Evolutionary conservation across 2,888 invertebrate species (phyloP).

Genomic region (Cataglyphis livida): DNA sequence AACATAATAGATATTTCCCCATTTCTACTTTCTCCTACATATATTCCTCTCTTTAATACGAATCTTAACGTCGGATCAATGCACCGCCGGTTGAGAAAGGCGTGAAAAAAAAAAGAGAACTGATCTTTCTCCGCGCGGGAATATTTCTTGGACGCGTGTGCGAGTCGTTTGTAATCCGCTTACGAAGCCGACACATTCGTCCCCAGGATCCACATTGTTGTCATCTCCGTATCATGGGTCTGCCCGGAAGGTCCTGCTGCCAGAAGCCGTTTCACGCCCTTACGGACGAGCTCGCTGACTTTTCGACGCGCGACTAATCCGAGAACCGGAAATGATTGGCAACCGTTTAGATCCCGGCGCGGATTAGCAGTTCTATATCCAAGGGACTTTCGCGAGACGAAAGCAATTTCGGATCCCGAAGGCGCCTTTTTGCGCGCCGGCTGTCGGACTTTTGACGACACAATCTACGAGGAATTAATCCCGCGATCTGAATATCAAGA

Average conservation of each 20-base stretch:
- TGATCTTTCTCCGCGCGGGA: conserved; percentile 34
- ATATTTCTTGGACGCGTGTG: conserved; percentile 71
- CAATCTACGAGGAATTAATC: conserved; percentile 78
- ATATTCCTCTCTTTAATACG: conserved; percentile 8
- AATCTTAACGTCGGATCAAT: conserved; percentile 34
- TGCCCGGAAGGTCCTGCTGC: conserved; percentile 51
- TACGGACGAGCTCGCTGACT: conserved; percentile 66
- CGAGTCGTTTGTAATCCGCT: conserved; percentile 81
- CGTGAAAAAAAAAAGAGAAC: conserved; percentile 32
- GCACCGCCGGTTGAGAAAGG: conserved; percentile 32
- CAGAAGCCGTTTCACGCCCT: conserved; percentile 76
- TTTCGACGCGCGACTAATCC: conserved; percentile 82
- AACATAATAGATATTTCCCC: background rate
- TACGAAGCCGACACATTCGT: conserved; percentile 77
- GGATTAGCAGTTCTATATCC: conserved; percentile 71
- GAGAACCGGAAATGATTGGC: conserved; percentile 86
- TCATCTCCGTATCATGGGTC: conserved; percentile 29
- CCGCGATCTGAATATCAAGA: conserved; percentile 65
- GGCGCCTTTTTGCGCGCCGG: conserved; percentile 50
- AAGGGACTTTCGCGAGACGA: conserved; percentile 62
- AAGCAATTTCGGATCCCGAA: conserved; percentile 53
- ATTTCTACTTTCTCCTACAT: background rate
- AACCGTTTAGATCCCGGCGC: conserved; percentile 84
- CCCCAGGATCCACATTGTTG: conserved; percentile 62
- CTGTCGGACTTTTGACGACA: conserved; percentile 82